Evolutionary conservation across 2,888 invertebrate genomes (phyloP), one percentile per base, ranked within the genome.

Genomic region (Lepetodrilus schrolli): DNA sequence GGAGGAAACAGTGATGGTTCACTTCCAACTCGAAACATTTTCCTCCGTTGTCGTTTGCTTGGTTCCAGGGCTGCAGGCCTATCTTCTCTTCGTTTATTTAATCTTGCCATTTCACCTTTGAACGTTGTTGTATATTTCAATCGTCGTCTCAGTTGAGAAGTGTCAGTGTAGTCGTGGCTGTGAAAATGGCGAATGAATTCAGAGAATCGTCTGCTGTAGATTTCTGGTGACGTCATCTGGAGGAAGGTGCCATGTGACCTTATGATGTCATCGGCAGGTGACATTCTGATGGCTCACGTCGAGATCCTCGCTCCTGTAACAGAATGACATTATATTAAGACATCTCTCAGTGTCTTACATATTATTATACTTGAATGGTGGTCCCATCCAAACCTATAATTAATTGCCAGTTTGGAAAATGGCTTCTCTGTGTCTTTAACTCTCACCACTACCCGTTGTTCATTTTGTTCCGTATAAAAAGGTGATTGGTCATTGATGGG

Each of bases 1-100:
- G 84, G 84, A 2, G 83, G 83, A 49, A 82, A 75, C 36, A 79
- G 74, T 2, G 80, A 36, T 17, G 76, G 43, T 26, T 79, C 78
- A 48, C 75, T 75, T 30, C 43, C 26, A 26, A 8, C 26, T n/a
- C 47, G 68, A 47, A 34, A n/a, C 37, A 43, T 47, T 47, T 43
- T 68, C 37, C 36, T 47, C 23, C 68, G 65, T 49, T 49, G 34
- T 36, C 69, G 17, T 23, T 23, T 68, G 5, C 38, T 49, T n/a
- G 66, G 66, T 70, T 30, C 76, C 73, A 66, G 71, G 74, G 5
- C 74, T 77, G 20, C 80, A 69, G 47, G 75, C 47, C 23, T 76
- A 68, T 51, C 74, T 68, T 65, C 79, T 77, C 68, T 77, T 77
- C 38, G 74, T 73, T 38, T 79, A 72, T 49, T 81, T 73, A 74